Percentiles rank a stretch among this genome's conserved stretches.
Conservation (phyloP, 2,888 invertebrate genomes). For the Pilophorus perplexus region DNA sequence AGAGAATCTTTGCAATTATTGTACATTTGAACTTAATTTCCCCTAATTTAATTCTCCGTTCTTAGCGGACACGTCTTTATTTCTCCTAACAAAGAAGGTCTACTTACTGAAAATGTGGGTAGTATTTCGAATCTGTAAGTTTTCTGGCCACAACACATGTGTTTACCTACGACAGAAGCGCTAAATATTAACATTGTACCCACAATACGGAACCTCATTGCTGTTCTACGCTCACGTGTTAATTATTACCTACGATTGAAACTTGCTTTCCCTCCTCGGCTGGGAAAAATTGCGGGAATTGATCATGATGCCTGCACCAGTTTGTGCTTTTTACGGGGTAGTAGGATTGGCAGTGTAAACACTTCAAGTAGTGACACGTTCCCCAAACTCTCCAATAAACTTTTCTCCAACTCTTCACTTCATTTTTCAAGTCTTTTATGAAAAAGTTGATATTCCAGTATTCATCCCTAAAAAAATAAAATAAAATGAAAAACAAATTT, state of each 20-base stretch:
- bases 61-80: no score
- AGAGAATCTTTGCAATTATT: no score
- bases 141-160: slow-evolving; percentile 84
- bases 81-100: no score
- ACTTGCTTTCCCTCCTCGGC: slow-evolving; percentile 34
- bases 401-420: slow-evolving; percentile 81
- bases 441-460: slow-evolving; percentile 80
- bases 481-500: no score
- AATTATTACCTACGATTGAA: slow-evolving; percentile 59
- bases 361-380: slow-evolving; percentile 80
- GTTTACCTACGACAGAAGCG: slow-evolving; percentile 54
- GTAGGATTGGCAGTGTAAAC: slow-evolving; percentile 72
- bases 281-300: slow-evolving; percentile 64
- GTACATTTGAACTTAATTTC: no score
- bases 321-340: slow-evolving; percentile 68
- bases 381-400: slow-evolving; percentile 95
- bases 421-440: slow-evolving; percentile 70
- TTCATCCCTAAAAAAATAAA: slow-evolving; percentile 61
- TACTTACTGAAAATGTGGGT: slow-evolving; percentile 60
- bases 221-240: no score
- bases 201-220: no score
- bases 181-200: no score
- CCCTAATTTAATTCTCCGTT: no score
- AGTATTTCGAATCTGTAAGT: slow-evolving; percentile 77
- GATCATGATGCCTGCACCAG: slow-evolving; percentile 73